These are phyloP conservation scores for Gorilla gorilla DNA, from an alignment of 2,113 vertebrate genomes.

Conservation along the genomic window DNA sequence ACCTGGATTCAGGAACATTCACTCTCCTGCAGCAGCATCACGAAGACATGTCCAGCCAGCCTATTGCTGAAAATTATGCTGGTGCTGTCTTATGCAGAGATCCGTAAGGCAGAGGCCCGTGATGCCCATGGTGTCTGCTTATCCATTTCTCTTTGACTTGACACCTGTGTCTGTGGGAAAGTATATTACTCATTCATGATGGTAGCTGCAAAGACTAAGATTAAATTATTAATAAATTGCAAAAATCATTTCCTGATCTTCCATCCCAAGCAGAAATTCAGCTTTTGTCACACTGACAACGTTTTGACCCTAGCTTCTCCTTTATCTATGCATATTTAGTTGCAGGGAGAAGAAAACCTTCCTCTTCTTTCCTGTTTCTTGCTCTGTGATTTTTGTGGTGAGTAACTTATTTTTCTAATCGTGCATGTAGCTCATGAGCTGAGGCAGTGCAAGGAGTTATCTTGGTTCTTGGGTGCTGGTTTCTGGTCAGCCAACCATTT, in stretches of 20 bases:
- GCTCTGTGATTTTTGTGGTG: background rate
- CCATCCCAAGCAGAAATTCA: background rate
- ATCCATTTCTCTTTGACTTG: background rate
- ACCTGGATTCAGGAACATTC: background rate
- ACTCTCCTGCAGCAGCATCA: no score
- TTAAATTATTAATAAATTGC: background rate
- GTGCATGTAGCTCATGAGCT: fast-evolving
- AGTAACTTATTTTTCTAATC: background rate
- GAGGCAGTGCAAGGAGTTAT: background rate
- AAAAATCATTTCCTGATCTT: background rate
- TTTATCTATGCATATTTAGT: background rate
- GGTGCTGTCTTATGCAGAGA: no score
- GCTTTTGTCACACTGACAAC: background rate
- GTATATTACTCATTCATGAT: background rate
- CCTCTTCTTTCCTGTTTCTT: background rate
- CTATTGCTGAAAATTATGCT: background rate
- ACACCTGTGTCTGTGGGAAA: background rate
- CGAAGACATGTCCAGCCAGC: no score
- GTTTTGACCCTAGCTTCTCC: background rate
- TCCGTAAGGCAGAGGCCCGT: no score
- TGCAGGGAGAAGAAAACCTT: background rate
- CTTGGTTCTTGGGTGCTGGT: background rate
- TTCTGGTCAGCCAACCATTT: background rate
- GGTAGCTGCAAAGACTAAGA: background rate
- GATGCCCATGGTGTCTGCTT: background rate